Percentiles rank a stretch among this genome's conserved stretches.
Evolutionary conservation across 1,140 invertebrate species (phyloP).

Genomic region (Phortica variegata): DNA sequence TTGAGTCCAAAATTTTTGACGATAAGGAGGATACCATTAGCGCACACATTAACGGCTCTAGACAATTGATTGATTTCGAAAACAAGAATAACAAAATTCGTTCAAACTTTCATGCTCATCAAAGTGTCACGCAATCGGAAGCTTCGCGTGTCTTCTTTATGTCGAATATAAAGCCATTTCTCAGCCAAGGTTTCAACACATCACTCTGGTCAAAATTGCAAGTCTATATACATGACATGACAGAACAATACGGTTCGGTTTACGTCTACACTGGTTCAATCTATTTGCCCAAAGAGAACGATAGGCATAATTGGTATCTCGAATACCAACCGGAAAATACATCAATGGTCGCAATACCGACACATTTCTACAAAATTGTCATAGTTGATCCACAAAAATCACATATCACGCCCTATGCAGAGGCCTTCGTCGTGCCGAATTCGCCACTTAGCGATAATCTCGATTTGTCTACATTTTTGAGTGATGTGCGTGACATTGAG

Average conservation of each 20-base stretch:
- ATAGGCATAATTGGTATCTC: conserved; percentile 86
- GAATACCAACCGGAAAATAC: conserved; percentile 93
- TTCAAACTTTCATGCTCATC: not conserved
- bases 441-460: conserved; percentile 71
- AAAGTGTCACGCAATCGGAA: conserved; percentile 25
- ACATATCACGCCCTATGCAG: conserved; percentile 75
- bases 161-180: conserved; percentile 95
- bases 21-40: too few relatives aligned
- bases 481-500: conserved; percentile 87
- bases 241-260: conserved; percentile 77
- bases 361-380: conserved; percentile 96
- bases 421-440: conserved; percentile 94
- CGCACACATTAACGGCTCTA: conserved; percentile 71
- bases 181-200: conserved; percentile 92
- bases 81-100: too few relatives aligned
- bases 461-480: conserved; percentile 74
- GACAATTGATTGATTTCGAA: too few relatives aligned
- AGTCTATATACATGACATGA: conserved; percentile 77
- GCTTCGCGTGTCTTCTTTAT: conserved; percentile 82
- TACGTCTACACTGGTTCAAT: conserved; percentile 97
- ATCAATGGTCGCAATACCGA: conserved; percentile 94
- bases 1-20: too few relatives aligned
- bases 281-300: conserved; percentile 81
- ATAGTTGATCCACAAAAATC: conserved; percentile 67
- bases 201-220: conserved; percentile 89